phyloP scores from a whole-genome alignment of 1,140 invertebrate genomes.

The Drosophila malerkotliana region DNA sequence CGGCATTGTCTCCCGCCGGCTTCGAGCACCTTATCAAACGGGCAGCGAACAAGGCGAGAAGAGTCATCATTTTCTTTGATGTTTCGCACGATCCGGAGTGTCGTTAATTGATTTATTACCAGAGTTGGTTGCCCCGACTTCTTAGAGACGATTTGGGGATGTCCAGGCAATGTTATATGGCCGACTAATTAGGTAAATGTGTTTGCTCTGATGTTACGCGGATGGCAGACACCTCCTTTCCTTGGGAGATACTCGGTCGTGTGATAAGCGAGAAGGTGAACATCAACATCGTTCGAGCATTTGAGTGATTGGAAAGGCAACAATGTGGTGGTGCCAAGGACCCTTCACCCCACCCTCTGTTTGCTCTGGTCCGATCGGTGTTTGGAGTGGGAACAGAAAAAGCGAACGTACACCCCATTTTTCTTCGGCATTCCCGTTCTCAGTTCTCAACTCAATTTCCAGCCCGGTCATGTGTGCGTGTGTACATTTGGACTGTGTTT shows the following conservation, averaged over 20 bases:
- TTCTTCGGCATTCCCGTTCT: constrained; percentile 8
- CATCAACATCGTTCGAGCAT: constrained; percentile 45
- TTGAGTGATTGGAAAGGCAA: constrained; percentile 52
- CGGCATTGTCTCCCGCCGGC: constrained; percentile 5
- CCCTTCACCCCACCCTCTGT: constrained; percentile 8
- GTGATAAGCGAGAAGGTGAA: constrained; percentile 32
- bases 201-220: constrained; percentile 43
- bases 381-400: constrained; percentile 56
- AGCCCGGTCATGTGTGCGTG: constrained; percentile 50
- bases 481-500: constrained; percentile 54
- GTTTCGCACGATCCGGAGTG: constrained; percentile 60
- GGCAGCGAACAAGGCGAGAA: constrained; percentile 53
- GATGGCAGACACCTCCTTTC: not conserved
- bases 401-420: constrained; percentile 34
- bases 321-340: constrained; percentile 10
- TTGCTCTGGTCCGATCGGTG: constrained; percentile 53
- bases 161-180: constrained; percentile 44
- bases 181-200: constrained; percentile 69
- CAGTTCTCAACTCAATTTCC: constrained; percentile 34
- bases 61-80: constrained; percentile 73
- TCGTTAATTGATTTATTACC: constrained; percentile 76
- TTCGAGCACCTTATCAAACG: constrained; percentile 42
- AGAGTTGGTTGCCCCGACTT: constrained; percentile 41
- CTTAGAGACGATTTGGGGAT: constrained; percentile 30
- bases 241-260: constrained; percentile 9